Evolutionary conservation across 1,140 invertebrate species (phyloP).

Genomic region (Belonocnema kinseyi): DNA sequence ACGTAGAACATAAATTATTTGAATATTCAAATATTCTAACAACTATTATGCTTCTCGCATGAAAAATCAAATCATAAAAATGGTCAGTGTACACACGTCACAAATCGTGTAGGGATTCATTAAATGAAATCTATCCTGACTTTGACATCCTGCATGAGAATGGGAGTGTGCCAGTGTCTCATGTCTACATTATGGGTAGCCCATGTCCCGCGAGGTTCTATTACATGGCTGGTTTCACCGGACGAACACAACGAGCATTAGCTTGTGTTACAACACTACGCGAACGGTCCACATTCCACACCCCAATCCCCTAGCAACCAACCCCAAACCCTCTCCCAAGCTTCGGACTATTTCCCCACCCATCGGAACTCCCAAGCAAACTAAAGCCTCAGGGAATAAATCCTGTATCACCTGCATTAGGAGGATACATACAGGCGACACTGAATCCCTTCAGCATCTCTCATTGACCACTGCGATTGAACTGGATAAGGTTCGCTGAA

Average conservation of each 20-base stretch:
- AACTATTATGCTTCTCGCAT: neutral
- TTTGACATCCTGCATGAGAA: slow-evolving; percentile 49
- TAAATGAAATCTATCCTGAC: slow-evolving; percentile 21
- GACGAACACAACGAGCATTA: slow-evolving; percentile 67
- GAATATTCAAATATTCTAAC: no score
- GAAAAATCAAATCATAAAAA: neutral
- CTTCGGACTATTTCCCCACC: slow-evolving; percentile 23
- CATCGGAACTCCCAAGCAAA: neutral
- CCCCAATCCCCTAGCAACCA: slow-evolving; percentile 45
- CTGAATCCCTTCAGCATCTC: neutral
- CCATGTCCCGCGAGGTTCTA: slow-evolving; percentile 67
- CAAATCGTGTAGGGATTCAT: neutral
- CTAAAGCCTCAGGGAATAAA: neutral
- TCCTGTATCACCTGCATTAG: neutral
- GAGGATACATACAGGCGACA: slow-evolving; percentile 5
- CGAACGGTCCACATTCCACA: slow-evolving; percentile 33
- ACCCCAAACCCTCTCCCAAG: slow-evolving; percentile 39
- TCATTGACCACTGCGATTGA: neutral
- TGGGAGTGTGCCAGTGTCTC: slow-evolving; percentile 43
- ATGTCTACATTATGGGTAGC: slow-evolving; percentile 44
- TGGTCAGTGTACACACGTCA: neutral
- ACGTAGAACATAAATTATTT: no score
- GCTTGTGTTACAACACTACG: slow-evolving; percentile 34
- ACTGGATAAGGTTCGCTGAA: neutral
- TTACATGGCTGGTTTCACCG: slow-evolving; percentile 71